These are phyloP conservation scores for Pseudopipra pipra DNA, from an alignment of 2,113 vertebrate genomes.

Conservation along the genomic window DNA sequence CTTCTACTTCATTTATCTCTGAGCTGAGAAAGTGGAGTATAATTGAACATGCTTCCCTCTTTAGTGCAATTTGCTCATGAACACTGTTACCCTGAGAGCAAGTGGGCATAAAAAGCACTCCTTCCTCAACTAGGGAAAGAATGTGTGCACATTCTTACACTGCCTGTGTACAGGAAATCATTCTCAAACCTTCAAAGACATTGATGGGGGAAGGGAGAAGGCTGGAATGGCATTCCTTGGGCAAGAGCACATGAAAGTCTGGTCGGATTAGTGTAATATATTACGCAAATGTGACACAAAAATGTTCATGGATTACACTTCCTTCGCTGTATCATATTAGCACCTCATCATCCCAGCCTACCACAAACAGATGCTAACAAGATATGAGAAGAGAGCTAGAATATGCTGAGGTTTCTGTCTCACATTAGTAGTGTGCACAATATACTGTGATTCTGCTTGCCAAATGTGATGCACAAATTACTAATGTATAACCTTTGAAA, in stretches of 20 bases:
- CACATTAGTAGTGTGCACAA: conserved; percentile 23
- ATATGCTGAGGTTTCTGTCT: conserved; percentile 42
- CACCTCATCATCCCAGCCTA: conserved; percentile 70
- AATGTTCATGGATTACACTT: conserved; percentile 70
- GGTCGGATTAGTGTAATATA: conserved; percentile 65
- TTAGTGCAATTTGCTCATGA: conserved; percentile 30
- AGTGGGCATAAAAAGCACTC: not conserved
- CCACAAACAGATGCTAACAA: conserved; percentile 69
- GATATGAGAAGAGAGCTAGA: conserved; percentile 47
- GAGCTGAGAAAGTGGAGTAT: not conserved
- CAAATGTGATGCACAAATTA: conserved; percentile 35
- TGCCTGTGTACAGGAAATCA: conserved; percentile 62
- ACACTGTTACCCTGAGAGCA: not conserved
- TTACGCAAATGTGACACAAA: conserved; percentile 70
- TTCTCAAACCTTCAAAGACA: conserved; percentile 68
- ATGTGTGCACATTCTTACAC: conserved; percentile 32
- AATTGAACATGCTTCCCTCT: conserved; percentile 47
- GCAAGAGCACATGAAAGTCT: conserved; percentile 69
- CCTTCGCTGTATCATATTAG: conserved; percentile 71
- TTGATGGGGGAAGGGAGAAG: conserved; percentile 47
- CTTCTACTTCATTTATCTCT: conserved; percentile 42
- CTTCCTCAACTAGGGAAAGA: not conserved
- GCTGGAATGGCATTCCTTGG: conserved; percentile 53
- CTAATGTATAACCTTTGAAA: conserved; percentile 25
- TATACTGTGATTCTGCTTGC: not conserved